phyloP scores from a whole-genome alignment of 2,888 invertebrate species.

The Camponotus fellah region DNA sequence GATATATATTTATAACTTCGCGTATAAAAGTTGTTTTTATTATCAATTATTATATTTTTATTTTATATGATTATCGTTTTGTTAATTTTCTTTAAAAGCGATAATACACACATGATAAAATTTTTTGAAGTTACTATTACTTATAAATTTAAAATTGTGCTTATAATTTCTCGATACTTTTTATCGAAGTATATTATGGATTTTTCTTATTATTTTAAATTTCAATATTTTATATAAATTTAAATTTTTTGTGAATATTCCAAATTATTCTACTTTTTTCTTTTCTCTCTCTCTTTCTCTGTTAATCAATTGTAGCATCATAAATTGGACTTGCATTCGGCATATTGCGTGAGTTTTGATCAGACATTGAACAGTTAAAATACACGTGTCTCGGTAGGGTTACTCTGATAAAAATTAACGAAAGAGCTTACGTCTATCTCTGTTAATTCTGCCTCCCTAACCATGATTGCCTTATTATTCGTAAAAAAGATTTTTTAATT shows the following conservation, averaged over 20 bases:
- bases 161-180: background rate
- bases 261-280: background rate
- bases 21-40: background rate
- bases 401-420: conserved; percentile 21
- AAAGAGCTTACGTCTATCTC: conserved; percentile 17
- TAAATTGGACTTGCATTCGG: background rate
- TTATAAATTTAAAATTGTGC: background rate
- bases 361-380: conserved; percentile 14
- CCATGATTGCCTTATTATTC: conserved; percentile 36
- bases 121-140: background rate
- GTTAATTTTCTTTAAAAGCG: background rate
- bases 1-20: background rate
- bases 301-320: background rate
- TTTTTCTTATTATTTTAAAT: background rate
- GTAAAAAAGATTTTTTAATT: conserved; percentile 52
- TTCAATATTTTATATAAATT: conserved; percentile 1
- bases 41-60: background rate
- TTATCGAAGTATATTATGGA: background rate
- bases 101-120: background rate
- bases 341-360: conserved; percentile 11
- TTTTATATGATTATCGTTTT: background rate
- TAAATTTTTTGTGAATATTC: conserved; percentile 8
- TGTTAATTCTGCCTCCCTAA: conserved; percentile 30
- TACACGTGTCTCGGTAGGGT: conserved; percentile 31
- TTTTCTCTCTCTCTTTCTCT: background rate